A percentile compares a stretch with the other conserved stretches of the same genome.
Conservation (phyloP, 2,888 invertebrate species). For the Euspilapteryx auroguttella region DNA sequence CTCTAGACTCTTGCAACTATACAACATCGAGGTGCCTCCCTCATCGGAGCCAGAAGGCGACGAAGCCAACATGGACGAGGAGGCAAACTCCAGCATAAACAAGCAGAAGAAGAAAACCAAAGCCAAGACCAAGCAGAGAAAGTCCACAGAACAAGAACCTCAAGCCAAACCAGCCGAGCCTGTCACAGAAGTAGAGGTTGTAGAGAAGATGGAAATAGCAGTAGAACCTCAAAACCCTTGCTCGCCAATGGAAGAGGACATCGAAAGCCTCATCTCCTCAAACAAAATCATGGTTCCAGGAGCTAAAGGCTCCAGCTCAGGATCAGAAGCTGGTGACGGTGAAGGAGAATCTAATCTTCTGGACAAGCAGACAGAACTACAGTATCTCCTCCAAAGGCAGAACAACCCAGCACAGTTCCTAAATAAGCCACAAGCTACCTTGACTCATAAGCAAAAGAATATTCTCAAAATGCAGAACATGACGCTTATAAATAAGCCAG, state of each 20-base stretch:
- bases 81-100: slow-evolving; percentile 18
- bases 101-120: slow-evolving; percentile 42
- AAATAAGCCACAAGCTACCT: slow-evolving; percentile 21
- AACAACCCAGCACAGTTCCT: slow-evolving; percentile 52
- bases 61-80: slow-evolving; percentile 24
- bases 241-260: slow-evolving; percentile 33
- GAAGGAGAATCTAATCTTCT: background rate
- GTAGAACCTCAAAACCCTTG: slow-evolving; percentile 9
- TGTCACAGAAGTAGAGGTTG: slow-evolving; percentile 33
- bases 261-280: slow-evolving; percentile 50
- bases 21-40: slow-evolving; percentile 69
- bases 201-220: slow-evolving; percentile 15
- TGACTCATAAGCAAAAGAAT: slow-evolving; percentile 38
- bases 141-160: slow-evolving; percentile 37
- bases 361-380: slow-evolving; percentile 50
- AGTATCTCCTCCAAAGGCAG: slow-evolving; percentile 47
- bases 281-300: slow-evolving; percentile 48
- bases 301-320: slow-evolving; percentile 20
- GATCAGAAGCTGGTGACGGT: slow-evolving; percentile 8
- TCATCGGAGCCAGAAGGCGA: slow-evolving; percentile 50
- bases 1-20: slow-evolving; percentile 72
- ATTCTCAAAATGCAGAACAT: slow-evolving; percentile 31
- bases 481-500: slow-evolving; percentile 32
- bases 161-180: slow-evolving; percentile 16
- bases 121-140: slow-evolving; percentile 37